These are phyloP conservation scores for Otocyon megalotis DNA, from an alignment of 2,113 vertebrate genomes.

Conservation along the genomic window DNA sequence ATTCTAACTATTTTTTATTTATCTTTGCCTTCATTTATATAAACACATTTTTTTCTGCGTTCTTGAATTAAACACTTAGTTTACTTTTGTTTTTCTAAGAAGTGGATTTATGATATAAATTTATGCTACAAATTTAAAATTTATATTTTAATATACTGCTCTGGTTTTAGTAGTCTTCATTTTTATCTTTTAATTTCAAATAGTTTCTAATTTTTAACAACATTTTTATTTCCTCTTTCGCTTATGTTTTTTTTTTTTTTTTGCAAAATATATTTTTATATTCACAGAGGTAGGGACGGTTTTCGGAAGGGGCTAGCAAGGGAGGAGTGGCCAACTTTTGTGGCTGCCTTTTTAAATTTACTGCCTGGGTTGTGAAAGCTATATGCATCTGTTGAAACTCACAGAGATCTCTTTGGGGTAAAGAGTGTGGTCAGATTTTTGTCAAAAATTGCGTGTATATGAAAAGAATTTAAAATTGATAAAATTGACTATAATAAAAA, in stretches of 20 bases:
- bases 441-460: not conserved
- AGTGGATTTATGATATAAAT: not conserved
- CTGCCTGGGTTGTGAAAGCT: not conserved
- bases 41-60: not conserved
- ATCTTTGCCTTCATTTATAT: not conserved
- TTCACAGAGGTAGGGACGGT: not conserved
- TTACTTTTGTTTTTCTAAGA: not conserved
- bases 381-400: not conserved
- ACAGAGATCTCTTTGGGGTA: not conserved
- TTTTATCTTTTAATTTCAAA: constrained; percentile 1
- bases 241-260: not conserved
- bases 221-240: not conserved
- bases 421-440: not conserved
- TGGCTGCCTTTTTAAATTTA: not conserved
- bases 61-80: not conserved
- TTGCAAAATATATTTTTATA: not conserved
- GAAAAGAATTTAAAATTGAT: not conserved
- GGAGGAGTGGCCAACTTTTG: not conserved
- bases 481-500: too few species aligned
- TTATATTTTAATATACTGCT: not conserved
- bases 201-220: not conserved
- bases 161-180: not conserved
- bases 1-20: not conserved
- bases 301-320: not conserved
- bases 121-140: not conserved